phyloP scores from a whole-genome alignment of 2,888 invertebrate species.

The Hemaris fuciformis region DNA sequence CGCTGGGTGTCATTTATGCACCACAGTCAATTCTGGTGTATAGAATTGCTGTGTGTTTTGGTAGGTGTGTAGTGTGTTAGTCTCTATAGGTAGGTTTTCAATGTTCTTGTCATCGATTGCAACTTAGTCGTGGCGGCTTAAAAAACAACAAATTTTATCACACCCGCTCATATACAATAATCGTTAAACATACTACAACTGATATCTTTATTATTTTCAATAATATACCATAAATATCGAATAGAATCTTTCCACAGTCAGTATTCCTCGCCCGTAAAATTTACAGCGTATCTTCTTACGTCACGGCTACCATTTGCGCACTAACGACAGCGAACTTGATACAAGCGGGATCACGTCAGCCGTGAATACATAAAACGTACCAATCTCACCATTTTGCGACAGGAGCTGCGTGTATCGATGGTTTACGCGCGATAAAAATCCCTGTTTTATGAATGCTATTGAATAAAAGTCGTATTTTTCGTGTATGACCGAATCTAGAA shows the following conservation, averaged over 20 bases:
- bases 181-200: not conserved
- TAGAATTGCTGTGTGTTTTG: no score
- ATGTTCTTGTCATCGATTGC: no score
- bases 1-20: no score
- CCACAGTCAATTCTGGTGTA: no score
- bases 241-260: not conserved
- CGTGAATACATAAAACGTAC: not conserved
- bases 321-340: not conserved
- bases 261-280: not conserved
- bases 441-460: not conserved
- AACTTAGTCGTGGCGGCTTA: no score
- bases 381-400: not conserved
- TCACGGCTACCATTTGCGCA: not conserved
- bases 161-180: no score
- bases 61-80: no score
- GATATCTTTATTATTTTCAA: not conserved
- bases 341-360: not conserved
- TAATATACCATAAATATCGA: not conserved
- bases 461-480: not conserved
- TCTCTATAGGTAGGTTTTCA: no score
- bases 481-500: not conserved
- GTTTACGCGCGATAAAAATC: not conserved
- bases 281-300: not conserved
- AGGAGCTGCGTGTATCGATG: not conserved
- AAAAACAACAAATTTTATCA: no score